Evolutionary conservation across 2,888 invertebrate species (phyloP), one percentile per base, ranked within the genome.

Genomic region (Micropterix aruncella): DNA sequence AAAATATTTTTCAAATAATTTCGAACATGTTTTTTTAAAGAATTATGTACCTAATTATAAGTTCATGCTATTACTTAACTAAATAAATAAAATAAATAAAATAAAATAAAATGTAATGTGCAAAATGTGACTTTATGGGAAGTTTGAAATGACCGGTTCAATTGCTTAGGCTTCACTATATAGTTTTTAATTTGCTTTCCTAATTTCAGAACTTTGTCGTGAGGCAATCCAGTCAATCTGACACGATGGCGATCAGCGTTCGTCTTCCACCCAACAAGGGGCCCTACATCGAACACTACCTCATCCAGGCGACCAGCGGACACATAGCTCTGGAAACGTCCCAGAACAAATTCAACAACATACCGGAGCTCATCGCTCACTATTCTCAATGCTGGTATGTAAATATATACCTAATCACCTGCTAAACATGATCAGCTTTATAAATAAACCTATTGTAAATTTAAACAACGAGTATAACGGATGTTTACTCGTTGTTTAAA

Each of bases 181-280:
- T n/a, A n/a, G n/a, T 9, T 19, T 16, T 16, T 45, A 16, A 5
- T 18, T 17, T 1, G 17, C 41, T 37, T 47, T 14, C 49, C 44
- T 52, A 44, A 60, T 58, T 75, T 18, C 74, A 92, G 89, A 91
- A 90, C 59, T 95, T 96, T 60, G 89, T 96, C 42, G 94, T 96
- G 37, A 80, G 95, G 40, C 89, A 92, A 59, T 94, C 94, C 38
- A 93, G 93, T 56, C 92, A 93, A 61, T 78, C 84, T 38, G 86
- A 89, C 55, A 93, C 94, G 44, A 92, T 94, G 91, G 95, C 95
- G 37, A 80, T 96, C 52, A 92, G 92, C 41, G 92, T 95, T 40
- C 83, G 93, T 9, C 71, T 92, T 49, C 90, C 91, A 1, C 79
- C 81, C 16, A 86, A 86, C 55, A 88, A 85, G 56, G 88, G 90